Evolutionary conservation across 2,888 invertebrate genomes (phyloP), one percentile per base, ranked within the genome.

Genomic region (Tuta absoluta): DNA sequence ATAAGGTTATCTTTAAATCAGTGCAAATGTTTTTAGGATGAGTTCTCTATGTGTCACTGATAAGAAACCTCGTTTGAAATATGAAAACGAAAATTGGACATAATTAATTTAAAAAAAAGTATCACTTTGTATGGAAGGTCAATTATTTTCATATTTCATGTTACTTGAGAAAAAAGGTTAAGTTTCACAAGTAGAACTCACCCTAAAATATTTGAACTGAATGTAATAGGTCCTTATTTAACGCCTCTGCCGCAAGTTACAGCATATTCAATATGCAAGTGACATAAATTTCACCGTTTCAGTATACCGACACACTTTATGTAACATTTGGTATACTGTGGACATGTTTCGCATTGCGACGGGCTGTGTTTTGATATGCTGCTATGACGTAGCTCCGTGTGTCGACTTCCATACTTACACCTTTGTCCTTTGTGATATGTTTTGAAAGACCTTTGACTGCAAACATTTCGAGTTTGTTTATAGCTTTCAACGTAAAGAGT

Each of bases 291-390:
- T 23, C 10, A 23, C 51, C 23, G 51, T 53, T 2, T 12, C 51
- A 24, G 51, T 53, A 53, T 53, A 53, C 51, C 23, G 12, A 24
- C 24, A 14, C 23, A 12, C 23, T 53, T 53, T 53, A 53, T 53
- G 60, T 33, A 53, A 59, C 24, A 3, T 45, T 58, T 41, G 58
- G 58, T 57, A 48, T 33, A 21, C 23, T 63, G 58, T 58, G 62
- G 62, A 71, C 72, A 72, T 65, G 71, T 74, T 71, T 71, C 69
- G 49, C 63, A 66, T 24, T 65, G 65, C 70, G 70, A 70, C 72
- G 69, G 63, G 67, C 68, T 68, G 23, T 69, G 70, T 53, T 53
- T 53, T 53, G 51, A 53, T 53, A 53, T 53, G 51, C 51, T 21
- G 8, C 48, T 17, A 17, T 48, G 51, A 4, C 19, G 51, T 53